Evolutionary conservation across 2,797 vertebrate species (phyloP).

Genomic region (Sciaenops ocellatus): DNA sequence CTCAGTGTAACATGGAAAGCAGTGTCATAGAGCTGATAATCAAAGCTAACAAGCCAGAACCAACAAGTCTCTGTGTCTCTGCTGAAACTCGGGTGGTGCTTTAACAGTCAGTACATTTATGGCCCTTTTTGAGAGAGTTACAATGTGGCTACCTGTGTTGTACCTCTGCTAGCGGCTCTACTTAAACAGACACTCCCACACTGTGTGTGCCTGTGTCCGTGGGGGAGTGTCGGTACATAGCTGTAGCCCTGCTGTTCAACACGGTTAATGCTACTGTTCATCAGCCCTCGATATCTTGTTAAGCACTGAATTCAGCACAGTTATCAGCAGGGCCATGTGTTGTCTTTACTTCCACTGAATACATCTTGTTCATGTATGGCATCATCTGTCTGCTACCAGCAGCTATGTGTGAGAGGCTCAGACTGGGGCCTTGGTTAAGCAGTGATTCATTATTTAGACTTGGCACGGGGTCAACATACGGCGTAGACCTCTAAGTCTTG

Average conservation of each 20-base stretch:
- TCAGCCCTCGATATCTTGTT: neutral
- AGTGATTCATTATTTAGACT: neutral
- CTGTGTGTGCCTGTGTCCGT: neutral
- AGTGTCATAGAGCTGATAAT: neutral
- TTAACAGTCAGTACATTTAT: neutral
- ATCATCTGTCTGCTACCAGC: neutral
- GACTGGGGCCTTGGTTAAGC: neutral
- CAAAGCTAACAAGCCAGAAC: neutral
- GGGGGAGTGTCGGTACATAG: slow-evolving; percentile 3
- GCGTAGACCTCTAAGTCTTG: neutral
- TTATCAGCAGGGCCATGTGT: neutral
- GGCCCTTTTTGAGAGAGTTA: neutral
- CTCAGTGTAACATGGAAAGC: neutral
- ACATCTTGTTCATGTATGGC: neutral
- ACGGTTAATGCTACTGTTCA: neutral
- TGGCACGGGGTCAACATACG: neutral
- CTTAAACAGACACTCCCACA: neutral
- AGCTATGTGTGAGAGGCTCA: neutral
- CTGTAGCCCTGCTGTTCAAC: neutral
- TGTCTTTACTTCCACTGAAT: neutral
- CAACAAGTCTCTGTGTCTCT: neutral
- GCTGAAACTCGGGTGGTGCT: neutral
- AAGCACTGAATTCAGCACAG: neutral
- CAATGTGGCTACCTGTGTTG: neutral
- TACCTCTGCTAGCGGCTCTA: neutral